Evolutionary conservation across 2,113 vertebrate genomes (phyloP), one percentile per base, ranked within the genome.

Genomic region (Epinephelus lanceolatus): DNA sequence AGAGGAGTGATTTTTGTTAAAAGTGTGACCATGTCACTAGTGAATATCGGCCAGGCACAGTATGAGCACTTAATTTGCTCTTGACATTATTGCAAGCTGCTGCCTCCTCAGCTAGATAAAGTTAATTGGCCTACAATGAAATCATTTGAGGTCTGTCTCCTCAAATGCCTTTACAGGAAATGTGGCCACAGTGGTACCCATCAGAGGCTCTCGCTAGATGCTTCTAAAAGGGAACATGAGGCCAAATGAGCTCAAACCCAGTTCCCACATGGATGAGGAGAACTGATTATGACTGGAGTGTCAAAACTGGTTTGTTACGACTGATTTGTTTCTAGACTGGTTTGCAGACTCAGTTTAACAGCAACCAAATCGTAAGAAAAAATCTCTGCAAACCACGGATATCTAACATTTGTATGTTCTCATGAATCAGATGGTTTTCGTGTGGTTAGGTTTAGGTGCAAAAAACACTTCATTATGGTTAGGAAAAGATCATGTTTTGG

Each of bases 21-120:
- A 70, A 82, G 73, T 63, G 72, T 55, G 55, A 77, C 45, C 3
- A 23, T 45, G 52, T 57, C 53, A 57, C 6, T 14, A 6, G 45
- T 42, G 23, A 23, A 33, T 49, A 49, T 70, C 27, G 51, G 53
- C 52, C 69, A 45, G 23, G 47, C n/a, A 49, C 52, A 23, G 56
- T 25, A 56, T n/a, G 61, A 86, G 52, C 23, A 3, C 19, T 79
- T 86, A 60, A 91, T 84, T 83, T 27, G 27, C 76, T 76, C 80
- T 78, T 86, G 82, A 87, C 86, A 83, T 83, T 77, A 87, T 83
- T 79, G 69, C 33, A 19, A 25, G 56, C 66, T 18, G 40, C 76
- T 69, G 77, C 81, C 77, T 90, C 83, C 73, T 87, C 57, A 25
- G 68, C 19, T 25, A 81, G 79, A 90, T 85, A 63, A 80, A 84